phyloP scores from a whole-genome alignment of 2,888 invertebrate species.

The Alviniconcha strummeri region DNA sequence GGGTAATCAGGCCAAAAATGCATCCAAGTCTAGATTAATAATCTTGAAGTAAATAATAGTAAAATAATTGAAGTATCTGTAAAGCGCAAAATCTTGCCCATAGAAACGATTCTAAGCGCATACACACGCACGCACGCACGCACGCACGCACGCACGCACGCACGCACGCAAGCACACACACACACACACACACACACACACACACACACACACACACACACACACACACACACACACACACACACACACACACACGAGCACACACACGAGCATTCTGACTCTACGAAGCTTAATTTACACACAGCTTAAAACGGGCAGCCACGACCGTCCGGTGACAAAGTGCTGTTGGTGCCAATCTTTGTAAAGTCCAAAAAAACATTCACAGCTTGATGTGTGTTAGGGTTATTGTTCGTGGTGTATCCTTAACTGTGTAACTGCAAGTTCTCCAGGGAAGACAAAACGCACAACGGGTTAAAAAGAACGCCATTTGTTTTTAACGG shows the following conservation, averaged over 20 bases:
- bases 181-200: background rate
- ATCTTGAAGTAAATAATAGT: too few species aligned
- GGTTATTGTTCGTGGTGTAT: too few species aligned
- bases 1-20: too few species aligned
- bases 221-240: slow-evolving; percentile 10
- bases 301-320: background rate
- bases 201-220: slow-evolving; percentile 6
- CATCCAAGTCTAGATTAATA: too few species aligned
- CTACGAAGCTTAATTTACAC: background rate
- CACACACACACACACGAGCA: slow-evolving; percentile 6
- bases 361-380: background rate
- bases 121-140: slow-evolving; percentile 12
- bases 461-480: too few species aligned
- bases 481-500: too few species aligned
- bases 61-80: too few species aligned
- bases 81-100: too few species aligned
- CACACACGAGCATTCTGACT: background rate
- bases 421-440: background rate
- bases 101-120: background rate
- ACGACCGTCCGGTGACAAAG: too few species aligned
- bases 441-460: background rate
- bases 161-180: background rate
- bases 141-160: background rate
- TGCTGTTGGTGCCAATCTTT: too few species aligned
- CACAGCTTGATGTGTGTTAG: background rate